These are phyloP conservation scores for Coranthus polyacanthus DNA, from an alignment of 2,797 vertebrate species.

Conservation along the genomic window DNA sequence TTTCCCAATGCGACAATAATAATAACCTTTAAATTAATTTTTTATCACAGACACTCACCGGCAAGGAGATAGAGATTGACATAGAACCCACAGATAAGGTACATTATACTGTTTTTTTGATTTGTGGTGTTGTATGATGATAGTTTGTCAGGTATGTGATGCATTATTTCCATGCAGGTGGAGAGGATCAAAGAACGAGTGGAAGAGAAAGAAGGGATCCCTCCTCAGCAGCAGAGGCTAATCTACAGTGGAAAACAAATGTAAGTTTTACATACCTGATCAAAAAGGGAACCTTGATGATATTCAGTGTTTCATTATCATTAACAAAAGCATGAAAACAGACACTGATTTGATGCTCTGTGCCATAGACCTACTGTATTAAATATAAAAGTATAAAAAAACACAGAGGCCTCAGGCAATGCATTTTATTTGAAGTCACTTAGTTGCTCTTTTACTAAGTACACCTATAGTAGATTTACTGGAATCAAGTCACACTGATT, in stretches of 20 bases:
- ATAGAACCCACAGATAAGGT: slow-evolving; percentile 97
- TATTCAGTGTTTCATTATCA: neutral
- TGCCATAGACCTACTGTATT: no score
- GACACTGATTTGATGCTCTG: no score
- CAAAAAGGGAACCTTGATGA: no score
- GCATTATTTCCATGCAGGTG: slow-evolving; percentile 81
- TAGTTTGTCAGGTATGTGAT: neutral
- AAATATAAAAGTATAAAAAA: no score
- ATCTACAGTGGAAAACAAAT: slow-evolving; percentile 98
- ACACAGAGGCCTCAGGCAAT: no score
- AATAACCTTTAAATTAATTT: neutral
- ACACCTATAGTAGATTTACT: no score
- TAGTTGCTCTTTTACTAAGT: no score
- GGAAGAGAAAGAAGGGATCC: slow-evolving; percentile 96
- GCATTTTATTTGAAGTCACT: no score
- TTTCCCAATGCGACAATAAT: no score
- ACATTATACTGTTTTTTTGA: neutral
- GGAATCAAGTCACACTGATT: no score
- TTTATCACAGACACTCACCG: slow-evolving; percentile 89
- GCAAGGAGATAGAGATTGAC: slow-evolving; percentile 96
- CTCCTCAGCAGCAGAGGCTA: slow-evolving; percentile 93
- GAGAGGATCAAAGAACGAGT: slow-evolving; percentile 96
- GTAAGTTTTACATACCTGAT: slow-evolving; percentile 70
- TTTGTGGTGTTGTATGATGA: neutral
- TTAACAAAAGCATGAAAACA: neutral